Evolutionary conservation across 2,797 vertebrate genomes (phyloP), one percentile per base, ranked within the genome.

Genomic region (Furcifer pardalis): DNA sequence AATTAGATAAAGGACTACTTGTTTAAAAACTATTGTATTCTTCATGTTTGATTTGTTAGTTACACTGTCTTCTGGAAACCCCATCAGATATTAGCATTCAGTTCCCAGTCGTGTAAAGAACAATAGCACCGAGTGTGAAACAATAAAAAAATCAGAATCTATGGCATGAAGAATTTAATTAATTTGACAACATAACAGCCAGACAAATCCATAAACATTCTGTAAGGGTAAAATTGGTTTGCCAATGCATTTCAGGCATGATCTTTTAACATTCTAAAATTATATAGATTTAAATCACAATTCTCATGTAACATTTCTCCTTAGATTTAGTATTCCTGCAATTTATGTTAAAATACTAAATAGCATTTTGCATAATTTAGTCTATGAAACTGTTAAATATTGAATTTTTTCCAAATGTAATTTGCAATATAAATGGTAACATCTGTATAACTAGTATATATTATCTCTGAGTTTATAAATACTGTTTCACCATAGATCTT

Each of bases 121-220:
- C 12, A 72, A 59, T 60, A 77, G 66, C 7, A 10, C 15, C 27
- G 75, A 7, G 8, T 46, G 68, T 23, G 40, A 23, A 62, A 27
- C 74, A 84, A 44, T 17, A 84, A 40, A 86, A 85, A 69, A 81
- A 6, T 88, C n/a, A 84, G 88, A 91, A 77, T 82, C 1, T 86
- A 86, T 40, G 1, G 32, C 72, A 84, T 82, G 4, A 80, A 30
- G 78, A 82, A 81, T 46, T 42, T 78, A 88, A 88, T 80, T 1
- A 69, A 84, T 81, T 35, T 85, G 49, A 59, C 21, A 87, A 82
- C n/a, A 81, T 8, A 84, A 74, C 30, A 84, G 21, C 40, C 82
- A 86, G 80, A 85, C 10, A 83, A 78, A 91, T 85, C 15, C 69
- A 59, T 63, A 82, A 35, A 4, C 44, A 25, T 46, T 52, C 25